Percentiles rank a stretch among this genome's conserved stretches.
phyloP scores from a whole-genome alignment of 2,797 vertebrate genomes.

The Nasua narica region DNA sequence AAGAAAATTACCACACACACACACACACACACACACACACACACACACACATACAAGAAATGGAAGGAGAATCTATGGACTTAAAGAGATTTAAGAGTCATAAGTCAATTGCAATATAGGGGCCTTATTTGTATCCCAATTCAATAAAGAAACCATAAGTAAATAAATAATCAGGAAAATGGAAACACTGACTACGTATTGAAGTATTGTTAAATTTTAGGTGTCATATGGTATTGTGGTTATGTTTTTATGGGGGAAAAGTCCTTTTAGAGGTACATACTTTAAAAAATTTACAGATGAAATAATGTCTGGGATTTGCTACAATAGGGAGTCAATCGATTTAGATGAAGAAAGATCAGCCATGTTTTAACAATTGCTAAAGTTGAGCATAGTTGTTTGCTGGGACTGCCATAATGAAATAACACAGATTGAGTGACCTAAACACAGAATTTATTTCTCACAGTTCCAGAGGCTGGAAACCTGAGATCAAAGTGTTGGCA shows the following conservation, averaged over 20 bases:
- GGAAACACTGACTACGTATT: not conserved
- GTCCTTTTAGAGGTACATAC: not conserved
- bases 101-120: not conserved
- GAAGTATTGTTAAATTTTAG: not conserved
- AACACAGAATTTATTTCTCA: not conserved
- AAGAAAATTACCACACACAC: not conserved
- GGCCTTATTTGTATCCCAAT: not conserved
- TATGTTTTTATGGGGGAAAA: not conserved
- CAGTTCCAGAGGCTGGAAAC: not conserved
- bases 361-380: not conserved
- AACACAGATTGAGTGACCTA: not conserved
- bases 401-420: not conserved
- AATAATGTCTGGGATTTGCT: not conserved
- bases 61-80: not conserved
- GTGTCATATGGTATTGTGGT: not conserved
- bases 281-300: not conserved
- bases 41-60: not conserved
- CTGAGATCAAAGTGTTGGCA: not conserved
- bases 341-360: not conserved
- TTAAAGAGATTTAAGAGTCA: not conserved
- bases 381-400: too few relatives aligned
- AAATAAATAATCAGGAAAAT: not conserved
- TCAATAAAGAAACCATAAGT: not conserved
- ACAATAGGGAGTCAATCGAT: not conserved
- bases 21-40: not conserved